Evolutionary conservation across 2,888 invertebrate genomes (phyloP).

Genomic region (Neria commutata): DNA sequence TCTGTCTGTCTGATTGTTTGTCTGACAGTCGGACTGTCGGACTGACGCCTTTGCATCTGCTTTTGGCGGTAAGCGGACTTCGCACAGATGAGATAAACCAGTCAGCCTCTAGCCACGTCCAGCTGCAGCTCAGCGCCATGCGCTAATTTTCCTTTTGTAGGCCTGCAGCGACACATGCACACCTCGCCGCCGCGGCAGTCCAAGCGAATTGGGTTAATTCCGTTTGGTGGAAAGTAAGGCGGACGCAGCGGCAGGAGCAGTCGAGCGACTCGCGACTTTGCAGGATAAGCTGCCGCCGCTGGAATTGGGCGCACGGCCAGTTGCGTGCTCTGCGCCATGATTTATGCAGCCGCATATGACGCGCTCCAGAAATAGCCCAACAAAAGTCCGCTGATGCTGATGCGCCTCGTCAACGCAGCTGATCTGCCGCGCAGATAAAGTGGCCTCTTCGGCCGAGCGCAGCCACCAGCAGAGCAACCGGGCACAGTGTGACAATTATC

Average conservation of each 20-base stretch:
- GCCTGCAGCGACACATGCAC: background rate
- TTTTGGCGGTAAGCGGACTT: conserved; percentile 23
- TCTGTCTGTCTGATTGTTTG: conserved; percentile 9
- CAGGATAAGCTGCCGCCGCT: background rate
- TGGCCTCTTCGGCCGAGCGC: no score
- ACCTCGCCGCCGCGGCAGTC: conserved; percentile 29
- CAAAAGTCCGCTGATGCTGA: no score
- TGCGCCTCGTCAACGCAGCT: no score
- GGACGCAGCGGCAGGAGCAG: background rate
- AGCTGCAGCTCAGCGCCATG: conserved; percentile 26
- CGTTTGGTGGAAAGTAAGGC: conserved; percentile 15
- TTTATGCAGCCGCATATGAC: no score
- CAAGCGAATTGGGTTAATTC: conserved; percentile 45
- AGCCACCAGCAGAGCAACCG: no score
- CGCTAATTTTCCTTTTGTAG: conserved; percentile 50
- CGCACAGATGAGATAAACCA: conserved; percentile 32
- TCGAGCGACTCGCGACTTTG: background rate
- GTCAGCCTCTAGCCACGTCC: conserved; percentile 17
- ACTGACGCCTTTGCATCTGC: conserved; percentile 21
- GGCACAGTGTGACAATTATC: no score
- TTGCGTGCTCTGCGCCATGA: no score
- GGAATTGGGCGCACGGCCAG: background rate
- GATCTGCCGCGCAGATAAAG: no score
- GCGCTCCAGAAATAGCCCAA: no score
- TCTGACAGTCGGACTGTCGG: conserved; percentile 5